A percentile compares a stretch with the other conserved stretches of the same genome.
These are phyloP conservation scores for Heliconius hewitsoni DNA, from an alignment of 1,140 invertebrate genomes.

Conservation along the genomic window DNA sequence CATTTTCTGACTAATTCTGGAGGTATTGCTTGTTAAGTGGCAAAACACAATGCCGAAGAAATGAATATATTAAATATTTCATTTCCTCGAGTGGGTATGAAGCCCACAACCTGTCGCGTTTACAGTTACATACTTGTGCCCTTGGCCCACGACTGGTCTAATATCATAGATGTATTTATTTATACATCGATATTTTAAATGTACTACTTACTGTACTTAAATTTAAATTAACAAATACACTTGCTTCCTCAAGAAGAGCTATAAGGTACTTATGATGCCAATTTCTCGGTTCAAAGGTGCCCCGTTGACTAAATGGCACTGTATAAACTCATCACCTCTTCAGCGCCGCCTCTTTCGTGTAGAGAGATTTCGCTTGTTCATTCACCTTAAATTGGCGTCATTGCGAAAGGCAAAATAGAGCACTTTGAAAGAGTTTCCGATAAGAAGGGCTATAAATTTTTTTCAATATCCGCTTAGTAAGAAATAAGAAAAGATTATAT, in stretches of 20 bases:
- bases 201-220: neutral
- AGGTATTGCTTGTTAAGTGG: no score
- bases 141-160: no score
- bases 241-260: conserved; percentile 22
- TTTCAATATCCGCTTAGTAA: conserved; percentile 72
- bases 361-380: conserved; percentile 74
- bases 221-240: conserved; percentile 8
- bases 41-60: no score
- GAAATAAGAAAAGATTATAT: conserved; percentile 69
- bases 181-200: no score
- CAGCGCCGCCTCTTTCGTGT: conserved; percentile 75
- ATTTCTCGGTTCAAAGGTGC: conserved; percentile 68
- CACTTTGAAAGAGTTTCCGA: conserved; percentile 70
- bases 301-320: conserved; percentile 66
- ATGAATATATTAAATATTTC: no score
- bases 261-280: conserved; percentile 54
- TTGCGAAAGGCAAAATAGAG: conserved; percentile 73
- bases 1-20: no score
- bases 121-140: no score
- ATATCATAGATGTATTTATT: no score
- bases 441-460: conserved; percentile 67
- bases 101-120: no score
- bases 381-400: conserved; percentile 76
- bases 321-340: conserved; percentile 74
- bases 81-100: no score